phyloP scores from a whole-genome alignment of 2,797 vertebrate genomes.

The Caiman crocodilus region DNA sequence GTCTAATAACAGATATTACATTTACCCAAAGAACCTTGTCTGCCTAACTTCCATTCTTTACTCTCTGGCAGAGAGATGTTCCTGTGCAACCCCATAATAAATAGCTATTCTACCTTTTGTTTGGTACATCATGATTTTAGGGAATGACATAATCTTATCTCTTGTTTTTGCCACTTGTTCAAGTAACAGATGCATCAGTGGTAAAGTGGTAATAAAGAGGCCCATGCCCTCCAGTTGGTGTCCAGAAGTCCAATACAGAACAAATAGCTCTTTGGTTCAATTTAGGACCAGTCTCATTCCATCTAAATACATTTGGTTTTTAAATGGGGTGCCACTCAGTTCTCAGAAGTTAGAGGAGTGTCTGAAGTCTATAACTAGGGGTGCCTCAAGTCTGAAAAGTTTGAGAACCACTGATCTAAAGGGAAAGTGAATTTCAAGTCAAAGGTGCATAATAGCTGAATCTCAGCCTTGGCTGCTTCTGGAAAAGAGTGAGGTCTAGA shows the following conservation, averaged over 20 bases:
- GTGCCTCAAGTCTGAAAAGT: fast-evolving
- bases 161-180: background rate
- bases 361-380: fast-evolving
- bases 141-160: fast-evolving
- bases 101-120: background rate
- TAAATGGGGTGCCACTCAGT: background rate
- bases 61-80: background rate
- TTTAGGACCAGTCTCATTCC: background rate
- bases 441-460: background rate
- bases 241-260: background rate
- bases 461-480: background rate
- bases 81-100: background rate
- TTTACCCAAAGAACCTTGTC: too few species aligned
- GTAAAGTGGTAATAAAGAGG: background rate
- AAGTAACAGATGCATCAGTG: fast-evolving
- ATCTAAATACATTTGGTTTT: fast-evolving
- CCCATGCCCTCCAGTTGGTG: fast-evolving
- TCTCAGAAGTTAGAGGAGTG: background rate
- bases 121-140: background rate
- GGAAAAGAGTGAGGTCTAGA: background rate
- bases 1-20: too few species aligned
- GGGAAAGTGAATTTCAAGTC: background rate
- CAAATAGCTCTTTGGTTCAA: background rate
- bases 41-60: background rate
- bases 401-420: background rate